phyloP scores from a whole-genome alignment of 2,888 invertebrate genomes.

The Trichogramma dendrolimi region DNA sequence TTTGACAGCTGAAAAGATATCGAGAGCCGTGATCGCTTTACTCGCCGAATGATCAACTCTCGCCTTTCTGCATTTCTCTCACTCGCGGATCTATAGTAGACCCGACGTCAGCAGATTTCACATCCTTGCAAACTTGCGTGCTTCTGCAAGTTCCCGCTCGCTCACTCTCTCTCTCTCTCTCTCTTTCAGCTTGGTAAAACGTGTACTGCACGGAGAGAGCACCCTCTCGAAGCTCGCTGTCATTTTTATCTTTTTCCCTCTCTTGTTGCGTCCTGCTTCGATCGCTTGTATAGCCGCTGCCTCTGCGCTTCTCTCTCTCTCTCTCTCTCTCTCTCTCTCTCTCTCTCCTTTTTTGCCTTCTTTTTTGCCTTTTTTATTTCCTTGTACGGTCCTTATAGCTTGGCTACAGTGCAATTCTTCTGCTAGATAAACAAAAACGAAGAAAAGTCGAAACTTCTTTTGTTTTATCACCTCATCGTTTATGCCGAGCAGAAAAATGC shows the following conservation, averaged over 20 bases:
- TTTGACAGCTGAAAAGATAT: constrained; percentile 25
- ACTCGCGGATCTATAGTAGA: constrained; percentile 15
- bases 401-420: not conserved
- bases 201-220: constrained; percentile 4
- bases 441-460: constrained; percentile 23
- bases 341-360: not conserved
- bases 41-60: constrained; percentile 25
- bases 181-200: too few species aligned
- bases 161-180: too few species aligned
- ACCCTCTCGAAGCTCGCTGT: constrained; percentile 4
- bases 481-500: not conserved
- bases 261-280: not conserved
- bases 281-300: too few species aligned
- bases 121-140: constrained; percentile 19
- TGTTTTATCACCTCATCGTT: constrained; percentile 22
- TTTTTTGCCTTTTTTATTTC: constrained; percentile 4
- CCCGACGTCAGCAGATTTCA: constrained; percentile 27
- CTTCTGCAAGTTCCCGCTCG: too few species aligned
- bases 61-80: not conserved
- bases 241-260: constrained; percentile 5
- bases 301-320: not conserved
- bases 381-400: not conserved
- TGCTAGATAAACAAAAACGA: constrained; percentile 27
- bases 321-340: not conserved
- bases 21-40: constrained; percentile 16